Conservation (phyloP, 2,888 invertebrate species). For the Anoncus sp. region DNA sequence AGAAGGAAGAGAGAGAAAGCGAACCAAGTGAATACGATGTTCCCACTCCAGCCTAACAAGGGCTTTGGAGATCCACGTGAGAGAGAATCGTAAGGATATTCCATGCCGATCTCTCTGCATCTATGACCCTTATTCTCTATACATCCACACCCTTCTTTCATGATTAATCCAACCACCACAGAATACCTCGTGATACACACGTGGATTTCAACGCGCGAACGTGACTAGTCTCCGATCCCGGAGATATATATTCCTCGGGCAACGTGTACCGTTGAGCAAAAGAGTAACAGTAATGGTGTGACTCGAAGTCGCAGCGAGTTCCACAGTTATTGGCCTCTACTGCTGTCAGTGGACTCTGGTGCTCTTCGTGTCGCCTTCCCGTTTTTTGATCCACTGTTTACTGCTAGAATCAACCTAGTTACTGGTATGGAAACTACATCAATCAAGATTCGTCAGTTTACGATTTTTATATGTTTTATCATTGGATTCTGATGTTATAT, state of each 20-base stretch:
- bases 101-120: constrained; percentile 23
- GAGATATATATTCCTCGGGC: constrained; percentile 69
- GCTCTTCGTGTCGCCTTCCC: neutral
- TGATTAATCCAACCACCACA: constrained; percentile 63
- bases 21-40: neutral
- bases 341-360: neutral
- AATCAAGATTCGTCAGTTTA: neutral
- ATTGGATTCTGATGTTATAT: no score
- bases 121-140: constrained; percentile 30
- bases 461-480: no score
- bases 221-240: constrained; percentile 71
- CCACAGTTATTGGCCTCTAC: constrained; percentile 19
- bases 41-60: constrained; percentile 12
- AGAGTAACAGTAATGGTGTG: constrained; percentile 17
- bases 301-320: neutral
- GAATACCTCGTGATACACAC: constrained; percentile 48
- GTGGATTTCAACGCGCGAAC: constrained; percentile 66
- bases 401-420: neutral
- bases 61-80: constrained; percentile 50
- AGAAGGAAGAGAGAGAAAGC: no score
- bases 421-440: neutral
- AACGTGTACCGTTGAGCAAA: constrained; percentile 19
- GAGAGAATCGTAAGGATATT: constrained; percentile 46
- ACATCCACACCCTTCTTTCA: constrained; percentile 44
- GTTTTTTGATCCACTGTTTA: neutral